A percentile compares a stretch with the other conserved stretches of the same genome.
Conservation (phyloP, 1,140 invertebrate genomes). For the Atta texana region DNA sequence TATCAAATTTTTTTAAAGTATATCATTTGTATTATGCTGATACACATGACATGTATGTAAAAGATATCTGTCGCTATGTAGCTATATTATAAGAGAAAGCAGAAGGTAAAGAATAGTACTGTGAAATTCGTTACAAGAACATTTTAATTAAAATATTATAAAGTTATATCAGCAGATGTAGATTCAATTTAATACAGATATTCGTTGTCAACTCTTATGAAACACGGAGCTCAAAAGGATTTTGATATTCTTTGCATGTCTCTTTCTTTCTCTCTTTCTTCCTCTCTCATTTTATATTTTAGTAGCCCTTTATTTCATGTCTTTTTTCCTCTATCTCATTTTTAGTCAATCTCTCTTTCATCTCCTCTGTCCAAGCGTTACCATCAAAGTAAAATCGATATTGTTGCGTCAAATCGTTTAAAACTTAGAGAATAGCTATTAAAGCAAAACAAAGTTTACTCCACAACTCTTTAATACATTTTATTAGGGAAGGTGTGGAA, state of each 20-base stretch:
- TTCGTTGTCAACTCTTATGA: conserved; percentile 35
- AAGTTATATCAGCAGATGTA: conserved; percentile 60
- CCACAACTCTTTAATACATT: conserved; percentile 56
- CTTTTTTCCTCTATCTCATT: conserved; percentile 25
- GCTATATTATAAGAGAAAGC: background rate
- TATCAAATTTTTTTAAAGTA: no score
- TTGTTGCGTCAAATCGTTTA: conserved; percentile 54
- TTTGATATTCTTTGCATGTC: conserved; percentile 17
- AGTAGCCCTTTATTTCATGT: background rate
- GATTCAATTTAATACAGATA: conserved; percentile 62
- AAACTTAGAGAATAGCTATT: conserved; percentile 65
- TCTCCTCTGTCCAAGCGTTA: background rate
- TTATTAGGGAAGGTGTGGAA: conserved; percentile 40
- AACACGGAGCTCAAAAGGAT: background rate
- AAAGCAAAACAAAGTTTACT: conserved; percentile 34
- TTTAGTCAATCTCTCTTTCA: conserved; percentile 31
- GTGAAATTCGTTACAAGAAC: conserved; percentile 36
- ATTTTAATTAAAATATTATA: conserved; percentile 64
- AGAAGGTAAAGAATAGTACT: conserved; percentile 1
- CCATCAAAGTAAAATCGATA: conserved; percentile 13
- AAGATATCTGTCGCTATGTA: background rate
- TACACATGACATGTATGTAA: background rate
- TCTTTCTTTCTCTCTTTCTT: background rate
- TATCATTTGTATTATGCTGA: no score
- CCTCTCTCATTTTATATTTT: conserved; percentile 3